Percentiles rank a stretch among this genome's conserved stretches.
These are phyloP conservation scores for Carollia perspicillata DNA, from an alignment of 2,113 vertebrate species.

Conservation along the genomic window DNA sequence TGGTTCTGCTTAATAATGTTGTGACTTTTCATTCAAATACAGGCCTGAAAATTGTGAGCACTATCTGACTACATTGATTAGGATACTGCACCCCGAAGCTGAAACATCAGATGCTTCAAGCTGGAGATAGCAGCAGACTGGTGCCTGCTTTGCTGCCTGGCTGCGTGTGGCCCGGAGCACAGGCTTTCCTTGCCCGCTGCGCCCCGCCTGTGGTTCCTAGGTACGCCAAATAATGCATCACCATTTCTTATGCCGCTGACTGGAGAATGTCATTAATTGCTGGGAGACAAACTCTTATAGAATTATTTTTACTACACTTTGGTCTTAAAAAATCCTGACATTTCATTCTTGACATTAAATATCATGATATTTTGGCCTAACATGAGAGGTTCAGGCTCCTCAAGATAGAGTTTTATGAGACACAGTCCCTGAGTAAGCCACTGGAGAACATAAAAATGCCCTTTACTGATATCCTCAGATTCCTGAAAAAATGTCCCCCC, in stretches of 20 bases:
- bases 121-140: background rate
- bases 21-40: background rate
- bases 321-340: conserved; percentile 4
- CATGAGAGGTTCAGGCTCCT: background rate
- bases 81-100: background rate
- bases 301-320: background rate
- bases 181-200: background rate
- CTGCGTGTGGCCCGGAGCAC: background rate
- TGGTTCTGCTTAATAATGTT: background rate
- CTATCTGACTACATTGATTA: background rate
- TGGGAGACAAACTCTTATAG: background rate
- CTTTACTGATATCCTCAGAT: background rate
- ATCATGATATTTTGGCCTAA: background rate
- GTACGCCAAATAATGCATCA: background rate
- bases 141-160: background rate
- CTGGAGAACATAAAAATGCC: conserved; percentile 4
- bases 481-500: background rate
- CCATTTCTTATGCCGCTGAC: background rate
- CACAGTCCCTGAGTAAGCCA: background rate
- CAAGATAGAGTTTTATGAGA: background rate
- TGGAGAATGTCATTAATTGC: background rate
- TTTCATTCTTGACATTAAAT: background rate
- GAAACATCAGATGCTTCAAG: background rate
- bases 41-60: background rate
- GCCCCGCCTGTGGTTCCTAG: background rate